Evolutionary conservation across 2,113 vertebrate species (phyloP).

Genomic region (Axis porcinus): DNA sequence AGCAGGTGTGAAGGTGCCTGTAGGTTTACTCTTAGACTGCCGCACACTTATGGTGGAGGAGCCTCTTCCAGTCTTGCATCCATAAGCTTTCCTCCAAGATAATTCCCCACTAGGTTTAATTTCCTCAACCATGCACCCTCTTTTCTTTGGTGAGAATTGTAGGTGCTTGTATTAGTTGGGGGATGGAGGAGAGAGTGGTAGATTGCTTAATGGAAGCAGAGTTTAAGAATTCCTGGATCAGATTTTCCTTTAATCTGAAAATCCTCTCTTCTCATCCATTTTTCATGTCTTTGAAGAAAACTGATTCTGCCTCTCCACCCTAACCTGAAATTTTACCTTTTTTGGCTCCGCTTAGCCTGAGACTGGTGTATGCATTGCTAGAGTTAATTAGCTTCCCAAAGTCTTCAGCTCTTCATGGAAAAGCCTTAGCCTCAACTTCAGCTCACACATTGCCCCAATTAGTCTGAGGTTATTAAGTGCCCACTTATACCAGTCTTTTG

Average conservation of each 20-base stretch:
- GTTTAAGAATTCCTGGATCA: neutral
- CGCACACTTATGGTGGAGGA: neutral
- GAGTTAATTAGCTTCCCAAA: constrained; percentile 8
- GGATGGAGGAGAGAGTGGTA: too few relatives aligned
- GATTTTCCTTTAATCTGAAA: neutral
- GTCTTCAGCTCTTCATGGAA: neutral
- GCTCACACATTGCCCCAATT: neutral
- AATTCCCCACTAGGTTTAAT: neutral
- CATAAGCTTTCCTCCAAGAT: neutral
- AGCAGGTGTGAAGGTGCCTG: neutral
- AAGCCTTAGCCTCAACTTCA: neutral
- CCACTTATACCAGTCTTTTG: neutral
- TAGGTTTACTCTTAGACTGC: neutral
- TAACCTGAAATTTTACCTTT: neutral
- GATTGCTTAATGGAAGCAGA: neutral
- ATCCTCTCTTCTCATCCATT: neutral
- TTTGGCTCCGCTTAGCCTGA: neutral
- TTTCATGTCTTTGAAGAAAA: neutral
- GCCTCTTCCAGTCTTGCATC: neutral
- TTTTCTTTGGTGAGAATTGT: neutral
- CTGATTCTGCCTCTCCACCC: neutral
- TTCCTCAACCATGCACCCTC: neutral
- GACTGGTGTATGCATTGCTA: neutral
- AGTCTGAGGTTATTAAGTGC: neutral
- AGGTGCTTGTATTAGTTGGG: neutral